Percentiles rank a stretch among this genome's conserved stretches.
Conservation (phyloP, 2,797 vertebrate genomes). For the Onychomys arenicola region DNA sequence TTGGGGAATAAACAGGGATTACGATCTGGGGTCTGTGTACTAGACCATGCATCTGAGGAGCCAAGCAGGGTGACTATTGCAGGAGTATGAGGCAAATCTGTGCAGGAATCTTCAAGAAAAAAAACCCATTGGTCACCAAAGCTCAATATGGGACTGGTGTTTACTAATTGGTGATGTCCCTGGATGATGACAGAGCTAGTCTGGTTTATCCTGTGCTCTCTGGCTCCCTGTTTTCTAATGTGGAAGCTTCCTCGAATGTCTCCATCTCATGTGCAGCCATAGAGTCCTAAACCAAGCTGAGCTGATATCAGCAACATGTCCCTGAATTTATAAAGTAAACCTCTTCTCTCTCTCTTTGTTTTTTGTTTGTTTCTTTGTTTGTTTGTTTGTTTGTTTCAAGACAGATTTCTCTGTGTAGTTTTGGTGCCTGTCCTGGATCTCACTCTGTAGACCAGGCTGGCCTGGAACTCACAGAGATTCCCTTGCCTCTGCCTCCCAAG, state of each 20-base stretch:
- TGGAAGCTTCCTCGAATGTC: neutral
- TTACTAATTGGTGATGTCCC: neutral
- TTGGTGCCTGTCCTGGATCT: too few relatives aligned
- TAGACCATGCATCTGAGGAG: neutral
- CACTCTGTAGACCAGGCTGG: too few relatives aligned
- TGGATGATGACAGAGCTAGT: neutral
- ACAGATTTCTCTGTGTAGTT: too few relatives aligned
- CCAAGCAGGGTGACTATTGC: neutral
- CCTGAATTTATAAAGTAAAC: too few relatives aligned
- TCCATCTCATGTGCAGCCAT: neutral
- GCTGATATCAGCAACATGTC: neutral
- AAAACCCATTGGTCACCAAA: too few relatives aligned
- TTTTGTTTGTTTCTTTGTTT: too few relatives aligned
- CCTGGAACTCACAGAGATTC: too few relatives aligned
- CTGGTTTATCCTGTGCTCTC: neutral
- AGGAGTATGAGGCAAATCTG: neutral
- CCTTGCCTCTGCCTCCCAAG: too few relatives aligned
- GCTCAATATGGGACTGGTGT: neutral
- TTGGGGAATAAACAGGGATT: neutral
- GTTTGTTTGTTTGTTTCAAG: too few relatives aligned
- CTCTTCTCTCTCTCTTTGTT: too few relatives aligned
- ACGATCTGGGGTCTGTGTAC: neutral
- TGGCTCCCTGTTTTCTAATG: neutral
- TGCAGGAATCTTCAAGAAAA: too few relatives aligned
- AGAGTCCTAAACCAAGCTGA: neutral